phyloP scores from a whole-genome alignment of 2,888 invertebrate species.

The Amaurobius ferox region DNA sequence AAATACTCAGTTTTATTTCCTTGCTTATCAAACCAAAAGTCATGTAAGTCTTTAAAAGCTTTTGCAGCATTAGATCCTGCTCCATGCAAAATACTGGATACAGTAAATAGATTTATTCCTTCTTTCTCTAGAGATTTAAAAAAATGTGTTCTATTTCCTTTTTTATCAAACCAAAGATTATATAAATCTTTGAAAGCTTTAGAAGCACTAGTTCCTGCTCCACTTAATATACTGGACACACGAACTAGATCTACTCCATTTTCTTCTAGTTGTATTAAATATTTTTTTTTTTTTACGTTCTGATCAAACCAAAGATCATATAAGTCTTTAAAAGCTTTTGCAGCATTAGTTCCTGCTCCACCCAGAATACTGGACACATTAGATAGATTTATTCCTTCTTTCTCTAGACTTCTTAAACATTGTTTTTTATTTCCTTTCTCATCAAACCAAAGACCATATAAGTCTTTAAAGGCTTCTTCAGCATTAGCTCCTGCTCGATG shows the following conservation, averaged over 20 bases:
- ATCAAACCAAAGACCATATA: conserved; percentile 40
- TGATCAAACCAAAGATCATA: not conserved
- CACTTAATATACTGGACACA: conserved; percentile 6
- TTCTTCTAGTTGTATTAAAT: not conserved
- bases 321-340: conserved; percentile 9
- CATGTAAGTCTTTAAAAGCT: conserved; percentile 20
- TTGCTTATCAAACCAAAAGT: too few species aligned
- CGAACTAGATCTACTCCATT: not conserved
- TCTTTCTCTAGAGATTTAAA: conserved; percentile 7
- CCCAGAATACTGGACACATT: conserved; percentile 27
- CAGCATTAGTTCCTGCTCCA: conserved; percentile 28
- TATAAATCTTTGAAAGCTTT: conserved; percentile 19
- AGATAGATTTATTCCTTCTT: conserved; percentile 26
- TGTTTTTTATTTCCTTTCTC: conserved; percentile 11
- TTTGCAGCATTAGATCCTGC: conserved; percentile 3
- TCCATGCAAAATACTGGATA: not conserved
- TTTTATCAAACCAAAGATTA: conserved; percentile 15
- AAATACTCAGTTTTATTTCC: conserved; percentile 27
- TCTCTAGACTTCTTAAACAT: conserved; percentile 5
- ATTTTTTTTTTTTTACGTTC: not conserved
- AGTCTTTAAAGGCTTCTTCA: conserved; percentile 25
- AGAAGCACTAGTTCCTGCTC: conserved; percentile 18
- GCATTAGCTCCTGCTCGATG: conserved; percentile 21
- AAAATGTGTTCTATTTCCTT: not conserved
- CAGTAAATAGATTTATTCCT: conserved; percentile 14